These are phyloP conservation scores for Drosophila sechellia DNA, from an alignment of 1,140 invertebrate species.

Conservation along the genomic window DNA sequence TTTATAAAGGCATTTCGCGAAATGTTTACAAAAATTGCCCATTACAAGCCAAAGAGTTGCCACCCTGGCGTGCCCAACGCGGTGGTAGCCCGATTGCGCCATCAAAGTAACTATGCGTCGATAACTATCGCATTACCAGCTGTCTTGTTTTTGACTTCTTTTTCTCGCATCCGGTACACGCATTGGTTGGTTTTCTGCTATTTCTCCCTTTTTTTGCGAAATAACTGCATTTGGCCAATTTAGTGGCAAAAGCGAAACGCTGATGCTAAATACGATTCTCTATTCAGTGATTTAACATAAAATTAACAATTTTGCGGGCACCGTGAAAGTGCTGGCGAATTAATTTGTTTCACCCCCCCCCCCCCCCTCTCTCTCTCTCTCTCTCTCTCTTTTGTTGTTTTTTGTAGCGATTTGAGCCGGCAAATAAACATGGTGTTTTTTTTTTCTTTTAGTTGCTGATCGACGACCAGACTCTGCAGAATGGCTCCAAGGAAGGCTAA, in stretches of 20 bases:
- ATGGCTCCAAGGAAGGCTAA: slow-evolving; percentile 99
- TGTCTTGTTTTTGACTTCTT: slow-evolving; percentile 58
- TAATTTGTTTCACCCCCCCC: slow-evolving; percentile 3
- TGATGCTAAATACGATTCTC: background rate
- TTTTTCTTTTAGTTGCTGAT: slow-evolving; percentile 55
- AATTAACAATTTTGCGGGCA: slow-evolving; percentile 1
- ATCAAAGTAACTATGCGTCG: slow-evolving; percentile 26
- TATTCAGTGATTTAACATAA: slow-evolving; percentile 10
- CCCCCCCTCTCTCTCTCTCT: too few relatives aligned
- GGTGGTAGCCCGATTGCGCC: slow-evolving; percentile 20
- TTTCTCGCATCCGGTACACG: slow-evolving; percentile 75
- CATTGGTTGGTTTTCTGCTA: slow-evolving; percentile 43
- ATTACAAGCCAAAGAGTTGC: slow-evolving; percentile 3
- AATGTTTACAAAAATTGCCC: slow-evolving; percentile 35
- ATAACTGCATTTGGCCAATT: slow-evolving; percentile 44
- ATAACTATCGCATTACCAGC: slow-evolving; percentile 54
- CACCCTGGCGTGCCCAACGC: background rate
- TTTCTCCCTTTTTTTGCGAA: slow-evolving; percentile 19
- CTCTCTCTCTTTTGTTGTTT: slow-evolving; percentile 50
- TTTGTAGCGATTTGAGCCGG: slow-evolving; percentile 22
- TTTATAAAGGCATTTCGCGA: background rate
- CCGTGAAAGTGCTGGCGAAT: too few relatives aligned
- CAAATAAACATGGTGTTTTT: slow-evolving; percentile 15
- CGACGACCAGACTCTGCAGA: slow-evolving; percentile 64
- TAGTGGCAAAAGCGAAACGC: slow-evolving; percentile 29